phyloP scores from a whole-genome alignment of 2,797 vertebrate genomes.

The Paratrypauchen microcephalus region DNA sequence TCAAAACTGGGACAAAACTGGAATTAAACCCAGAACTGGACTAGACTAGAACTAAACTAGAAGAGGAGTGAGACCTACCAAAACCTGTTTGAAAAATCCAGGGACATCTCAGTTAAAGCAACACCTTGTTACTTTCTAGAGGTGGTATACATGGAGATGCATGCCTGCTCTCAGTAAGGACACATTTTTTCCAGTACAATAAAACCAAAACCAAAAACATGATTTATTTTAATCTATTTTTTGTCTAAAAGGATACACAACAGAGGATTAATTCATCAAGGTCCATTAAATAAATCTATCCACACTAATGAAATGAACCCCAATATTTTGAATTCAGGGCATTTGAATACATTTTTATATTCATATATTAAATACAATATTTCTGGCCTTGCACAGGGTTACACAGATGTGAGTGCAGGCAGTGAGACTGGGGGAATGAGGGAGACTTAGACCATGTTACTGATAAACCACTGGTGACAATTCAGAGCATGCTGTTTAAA shows the following conservation, averaged over 20 bases:
- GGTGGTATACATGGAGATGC: no score
- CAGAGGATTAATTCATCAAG: no score
- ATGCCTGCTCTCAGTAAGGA: no score
- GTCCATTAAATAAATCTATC: not conserved
- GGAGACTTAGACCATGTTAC: constrained; percentile 6
- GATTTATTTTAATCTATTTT: no score
- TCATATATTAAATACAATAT: not conserved
- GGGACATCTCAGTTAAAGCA: not conserved
- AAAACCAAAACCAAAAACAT: no score
- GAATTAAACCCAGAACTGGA: not conserved
- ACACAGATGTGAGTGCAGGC: constrained; percentile 10
- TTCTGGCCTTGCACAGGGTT: constrained; percentile 1
- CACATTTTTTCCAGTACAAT: no score
- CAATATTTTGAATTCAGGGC: not conserved
- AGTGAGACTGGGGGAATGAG: not conserved
- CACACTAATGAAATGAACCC: not conserved
- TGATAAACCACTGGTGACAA: constrained; percentile 32
- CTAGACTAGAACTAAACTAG: no score
- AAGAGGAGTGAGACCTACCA: no score
- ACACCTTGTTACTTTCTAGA: no score
- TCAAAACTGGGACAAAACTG: not conserved
- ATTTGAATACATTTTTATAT: not conserved
- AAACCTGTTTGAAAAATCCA: no score
- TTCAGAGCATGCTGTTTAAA: constrained; percentile 37
- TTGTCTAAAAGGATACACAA: no score